Conservation (phyloP, 2,888 invertebrate genomes). For the Lasius platythorax region DNA sequence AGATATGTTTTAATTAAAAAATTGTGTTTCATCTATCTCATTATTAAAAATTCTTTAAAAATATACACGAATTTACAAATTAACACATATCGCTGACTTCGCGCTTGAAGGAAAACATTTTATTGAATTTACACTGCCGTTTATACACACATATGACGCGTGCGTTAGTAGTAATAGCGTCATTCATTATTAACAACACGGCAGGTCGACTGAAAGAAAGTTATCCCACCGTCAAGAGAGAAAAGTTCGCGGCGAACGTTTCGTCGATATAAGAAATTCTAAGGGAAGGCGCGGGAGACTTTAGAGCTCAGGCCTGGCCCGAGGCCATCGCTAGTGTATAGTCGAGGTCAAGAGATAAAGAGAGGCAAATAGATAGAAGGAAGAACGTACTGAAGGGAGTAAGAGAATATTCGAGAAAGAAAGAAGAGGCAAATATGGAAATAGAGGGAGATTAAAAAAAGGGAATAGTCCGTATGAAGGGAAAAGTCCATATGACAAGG, state of each 20-base stretch:
- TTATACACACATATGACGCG: background rate
- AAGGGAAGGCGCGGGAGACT: constrained; percentile 60
- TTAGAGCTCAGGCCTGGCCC: constrained; percentile 64
- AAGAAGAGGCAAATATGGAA: constrained; percentile 26
- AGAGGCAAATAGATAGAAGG: constrained; percentile 34
- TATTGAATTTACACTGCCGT: constrained; percentile 26
- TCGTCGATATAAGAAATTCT: constrained; percentile 56
- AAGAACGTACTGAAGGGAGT: constrained; percentile 13
- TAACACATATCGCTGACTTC: background rate
- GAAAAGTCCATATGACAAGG: background rate
- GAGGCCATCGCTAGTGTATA: constrained; percentile 55
- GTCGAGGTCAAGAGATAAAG: constrained; percentile 38
- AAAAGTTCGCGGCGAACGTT: constrained; percentile 50
- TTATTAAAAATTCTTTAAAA: background rate
- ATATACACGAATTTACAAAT: background rate
- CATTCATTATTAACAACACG: constrained; percentile 45
- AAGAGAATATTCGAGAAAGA: constrained; percentile 8
- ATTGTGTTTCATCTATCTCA: background rate
- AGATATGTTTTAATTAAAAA: background rate
- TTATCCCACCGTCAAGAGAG: constrained; percentile 44
- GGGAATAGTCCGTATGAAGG: background rate
- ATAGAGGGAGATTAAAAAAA: constrained; percentile 28
- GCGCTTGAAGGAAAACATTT: constrained; percentile 7
- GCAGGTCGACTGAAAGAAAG: constrained; percentile 43
- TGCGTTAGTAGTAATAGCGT: constrained; percentile 39